Percentiles rank a stretch among this genome's conserved stretches.
Conservation (phyloP, 2,797 vertebrate genomes). For the Dryobates pubescens region DNA sequence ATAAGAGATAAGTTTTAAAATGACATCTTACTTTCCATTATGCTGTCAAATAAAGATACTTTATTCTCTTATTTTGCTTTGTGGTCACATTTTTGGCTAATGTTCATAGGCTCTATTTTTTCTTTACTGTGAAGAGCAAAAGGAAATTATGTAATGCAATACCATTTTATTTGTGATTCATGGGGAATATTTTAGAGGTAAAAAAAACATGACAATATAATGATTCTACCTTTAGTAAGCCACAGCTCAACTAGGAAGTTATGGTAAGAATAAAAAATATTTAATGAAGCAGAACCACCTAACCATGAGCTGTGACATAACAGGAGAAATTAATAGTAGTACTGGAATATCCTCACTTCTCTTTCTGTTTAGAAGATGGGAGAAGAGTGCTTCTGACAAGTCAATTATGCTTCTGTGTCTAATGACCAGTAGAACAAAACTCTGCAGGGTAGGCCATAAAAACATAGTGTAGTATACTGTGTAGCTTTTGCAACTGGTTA, state of each 20-base stretch:
- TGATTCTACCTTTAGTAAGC: not conserved
- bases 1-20: not conserved
- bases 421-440: not conserved
- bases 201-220: not conserved
- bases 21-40: not conserved
- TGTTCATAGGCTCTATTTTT: not conserved
- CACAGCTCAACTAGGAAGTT: not conserved
- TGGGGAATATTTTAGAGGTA: not conserved
- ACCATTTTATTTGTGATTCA: not conserved
- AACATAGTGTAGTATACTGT: not conserved
- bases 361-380: not conserved
- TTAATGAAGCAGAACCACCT: not conserved
- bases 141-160: not conserved
- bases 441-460: not conserved
- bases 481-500: not conserved
- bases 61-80: not conserved
- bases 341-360: not conserved
- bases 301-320: not conserved
- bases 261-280: not conserved
- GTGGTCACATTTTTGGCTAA: not conserved
- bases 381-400: not conserved
- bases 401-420: not conserved
- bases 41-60: not conserved
- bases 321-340: not conserved
- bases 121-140: not conserved